Conservation (phyloP, 2,113 vertebrate genomes). For the Dinomys branickii region DNA sequence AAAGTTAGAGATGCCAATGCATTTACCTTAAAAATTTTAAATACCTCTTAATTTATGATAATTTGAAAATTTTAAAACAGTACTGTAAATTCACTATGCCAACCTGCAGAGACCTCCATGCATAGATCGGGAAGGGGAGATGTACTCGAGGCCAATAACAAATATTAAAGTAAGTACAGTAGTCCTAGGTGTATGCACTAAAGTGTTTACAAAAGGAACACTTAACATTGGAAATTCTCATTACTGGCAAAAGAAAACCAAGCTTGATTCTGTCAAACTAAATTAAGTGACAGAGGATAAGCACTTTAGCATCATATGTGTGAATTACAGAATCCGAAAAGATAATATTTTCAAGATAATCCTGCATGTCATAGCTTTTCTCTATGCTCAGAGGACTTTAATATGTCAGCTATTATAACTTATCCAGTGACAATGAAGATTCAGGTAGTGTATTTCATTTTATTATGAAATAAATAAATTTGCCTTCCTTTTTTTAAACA, state of each 20-base stretch:
- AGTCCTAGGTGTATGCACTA: background rate
- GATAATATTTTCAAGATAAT: background rate
- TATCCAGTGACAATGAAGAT: background rate
- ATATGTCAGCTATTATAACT: background rate
- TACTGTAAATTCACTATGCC: rapidly evolving
- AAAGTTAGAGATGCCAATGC: background rate
- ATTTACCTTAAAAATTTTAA: background rate
- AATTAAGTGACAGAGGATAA: background rate
- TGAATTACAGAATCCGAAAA: background rate
- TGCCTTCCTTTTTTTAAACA: too few species aligned
- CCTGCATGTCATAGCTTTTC: background rate
- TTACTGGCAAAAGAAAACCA: background rate
- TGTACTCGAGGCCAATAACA: background rate
- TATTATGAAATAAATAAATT: background rate
- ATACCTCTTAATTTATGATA: background rate
- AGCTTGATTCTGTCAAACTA: background rate
- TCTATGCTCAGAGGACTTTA: background rate
- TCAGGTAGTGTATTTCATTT: background rate
- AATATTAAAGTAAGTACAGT: background rate
- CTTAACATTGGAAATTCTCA: background rate
- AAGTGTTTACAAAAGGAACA: background rate
- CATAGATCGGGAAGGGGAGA: background rate
- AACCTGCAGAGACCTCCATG: rapidly evolving
- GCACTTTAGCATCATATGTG: background rate
- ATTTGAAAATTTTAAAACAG: background rate